Conservation (phyloP, 1,140 invertebrate genomes). For the Conus betulinus region DNA sequence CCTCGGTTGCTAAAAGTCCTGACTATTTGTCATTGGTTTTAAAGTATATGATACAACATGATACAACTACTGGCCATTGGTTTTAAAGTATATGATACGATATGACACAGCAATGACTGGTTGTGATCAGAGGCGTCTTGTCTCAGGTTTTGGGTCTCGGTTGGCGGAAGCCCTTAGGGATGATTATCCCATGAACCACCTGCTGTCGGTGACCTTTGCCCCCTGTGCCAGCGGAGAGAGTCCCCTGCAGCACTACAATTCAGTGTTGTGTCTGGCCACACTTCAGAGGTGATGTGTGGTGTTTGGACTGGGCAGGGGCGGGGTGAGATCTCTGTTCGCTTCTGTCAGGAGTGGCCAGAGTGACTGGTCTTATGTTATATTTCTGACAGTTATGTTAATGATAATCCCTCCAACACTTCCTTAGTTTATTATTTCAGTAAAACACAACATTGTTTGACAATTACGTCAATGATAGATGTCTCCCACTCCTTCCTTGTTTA, state of each 20-base stretch:
- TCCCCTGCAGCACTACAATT: constrained; percentile 73
- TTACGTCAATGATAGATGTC: too few species aligned
- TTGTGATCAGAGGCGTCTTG: not conserved
- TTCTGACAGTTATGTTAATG: too few species aligned
- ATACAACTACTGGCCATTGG: not conserved
- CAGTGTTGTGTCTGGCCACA: constrained; percentile 62
- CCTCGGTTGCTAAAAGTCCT: too few species aligned
- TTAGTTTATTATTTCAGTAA: too few species aligned
- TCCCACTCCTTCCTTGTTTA: too few species aligned
- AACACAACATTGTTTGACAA: too few species aligned
- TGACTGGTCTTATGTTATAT: too few species aligned
- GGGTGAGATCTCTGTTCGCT: too few species aligned
- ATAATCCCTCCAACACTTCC: too few species aligned
- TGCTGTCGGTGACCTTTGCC: constrained; percentile 70
- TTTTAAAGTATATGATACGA: not conserved
- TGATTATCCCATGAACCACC: constrained; percentile 64
- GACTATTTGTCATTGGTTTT: too few species aligned
- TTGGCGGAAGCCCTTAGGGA: constrained; percentile 67
- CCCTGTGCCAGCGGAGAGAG: constrained; percentile 71
- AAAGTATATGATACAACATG: not conserved
- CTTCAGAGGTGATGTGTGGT: constrained; percentile 63
- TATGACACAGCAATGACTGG: not conserved
- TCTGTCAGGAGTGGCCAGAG: too few species aligned
- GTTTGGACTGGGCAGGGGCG: too few species aligned
- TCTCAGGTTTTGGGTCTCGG: constrained; percentile 67